Percentiles rank a stretch among this genome's conserved stretches.
Conservation (phyloP, 2,113 vertebrate species). For the Alosa alosa region DNA sequence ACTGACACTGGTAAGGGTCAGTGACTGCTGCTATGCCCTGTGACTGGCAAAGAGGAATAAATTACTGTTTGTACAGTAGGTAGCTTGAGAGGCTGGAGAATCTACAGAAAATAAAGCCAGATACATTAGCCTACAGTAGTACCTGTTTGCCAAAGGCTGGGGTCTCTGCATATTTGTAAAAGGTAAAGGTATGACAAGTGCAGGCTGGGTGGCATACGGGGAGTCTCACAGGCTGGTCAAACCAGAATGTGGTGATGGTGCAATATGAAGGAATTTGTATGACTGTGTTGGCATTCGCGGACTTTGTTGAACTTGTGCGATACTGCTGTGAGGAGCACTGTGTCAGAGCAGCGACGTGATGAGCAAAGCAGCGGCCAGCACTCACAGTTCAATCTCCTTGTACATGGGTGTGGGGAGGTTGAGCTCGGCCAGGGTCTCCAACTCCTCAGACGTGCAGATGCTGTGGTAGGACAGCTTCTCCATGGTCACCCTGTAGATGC, state of each 20-base stretch:
- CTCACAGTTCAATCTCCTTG: constrained; percentile 76
- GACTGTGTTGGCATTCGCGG: no score
- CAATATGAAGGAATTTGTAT: not conserved
- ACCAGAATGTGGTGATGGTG: not conserved
- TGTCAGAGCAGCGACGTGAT: no score
- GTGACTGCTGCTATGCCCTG: not conserved
- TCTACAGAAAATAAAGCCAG: no score
- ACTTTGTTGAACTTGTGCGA: not conserved
- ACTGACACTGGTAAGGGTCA: not conserved
- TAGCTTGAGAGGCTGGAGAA: not conserved
- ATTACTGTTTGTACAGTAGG: not conserved
- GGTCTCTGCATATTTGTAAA: not conserved
- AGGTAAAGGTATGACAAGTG: not conserved
- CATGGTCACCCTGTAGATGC: constrained; percentile 98
- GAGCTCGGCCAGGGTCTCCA: constrained; percentile 88
- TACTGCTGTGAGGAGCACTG: no score
- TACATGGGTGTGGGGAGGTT: constrained; percentile 82
- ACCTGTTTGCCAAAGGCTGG: not conserved
- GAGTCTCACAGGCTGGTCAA: not conserved
- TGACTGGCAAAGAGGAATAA: not conserved
- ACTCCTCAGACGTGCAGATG: constrained; percentile 95
- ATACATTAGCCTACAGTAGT: not conserved
- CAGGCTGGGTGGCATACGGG: not conserved
- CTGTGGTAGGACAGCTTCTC: constrained; percentile 98
- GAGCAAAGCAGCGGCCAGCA: no score